Evolutionary conservation across 2,113 vertebrate genomes (phyloP).

Genomic region (Myrmophylax atrothorax): DNA sequence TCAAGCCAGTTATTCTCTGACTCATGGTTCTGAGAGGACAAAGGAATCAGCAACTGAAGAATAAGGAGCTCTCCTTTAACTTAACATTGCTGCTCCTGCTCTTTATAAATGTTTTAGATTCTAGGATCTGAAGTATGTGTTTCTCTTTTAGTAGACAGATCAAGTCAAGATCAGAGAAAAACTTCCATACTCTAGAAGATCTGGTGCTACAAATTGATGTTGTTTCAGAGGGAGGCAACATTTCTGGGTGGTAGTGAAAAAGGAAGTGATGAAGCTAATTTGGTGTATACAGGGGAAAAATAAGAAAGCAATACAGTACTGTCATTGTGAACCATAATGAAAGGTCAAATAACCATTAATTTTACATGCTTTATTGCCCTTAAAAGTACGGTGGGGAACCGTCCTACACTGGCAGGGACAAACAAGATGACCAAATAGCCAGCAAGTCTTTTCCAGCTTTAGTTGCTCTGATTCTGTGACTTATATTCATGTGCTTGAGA

Average conservation of each 20-base stretch:
- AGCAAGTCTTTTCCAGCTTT: background rate
- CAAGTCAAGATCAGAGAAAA: background rate
- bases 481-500: slow-evolving; percentile 1
- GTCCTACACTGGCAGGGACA: background rate
- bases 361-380: background rate
- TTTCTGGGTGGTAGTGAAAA: background rate
- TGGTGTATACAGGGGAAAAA: background rate
- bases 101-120: background rate
- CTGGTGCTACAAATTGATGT: background rate
- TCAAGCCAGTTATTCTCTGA: background rate
- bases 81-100: background rate
- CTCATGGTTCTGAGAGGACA: rapidly evolving
- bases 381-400: background rate
- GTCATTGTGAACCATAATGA: background rate
- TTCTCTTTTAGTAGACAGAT: background rate
- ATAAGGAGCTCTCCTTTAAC: background rate
- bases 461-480: slow-evolving; percentile 12
- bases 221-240: background rate
- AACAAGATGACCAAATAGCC: background rate
- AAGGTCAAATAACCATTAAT: slow-evolving; percentile 5
- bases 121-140: background rate
- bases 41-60: background rate
- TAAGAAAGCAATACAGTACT: background rate
- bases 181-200: background rate
- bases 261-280: background rate